phyloP scores from a whole-genome alignment of 2,113 vertebrate genomes.

The Synchiropus splendidus region DNA sequence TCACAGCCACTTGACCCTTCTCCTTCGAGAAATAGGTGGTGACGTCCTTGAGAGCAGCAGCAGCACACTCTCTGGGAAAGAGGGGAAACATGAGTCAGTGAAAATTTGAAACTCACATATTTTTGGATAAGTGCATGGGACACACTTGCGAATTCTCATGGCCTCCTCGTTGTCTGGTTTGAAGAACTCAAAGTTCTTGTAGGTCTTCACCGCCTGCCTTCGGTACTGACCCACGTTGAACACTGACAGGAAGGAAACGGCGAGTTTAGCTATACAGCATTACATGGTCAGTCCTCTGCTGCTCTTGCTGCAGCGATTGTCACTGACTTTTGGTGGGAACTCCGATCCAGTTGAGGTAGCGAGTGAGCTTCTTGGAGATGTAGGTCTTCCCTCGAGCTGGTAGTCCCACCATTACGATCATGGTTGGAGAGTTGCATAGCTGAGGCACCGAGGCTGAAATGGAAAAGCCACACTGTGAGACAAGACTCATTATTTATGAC shows the following conservation, averaged over 20 bases:
- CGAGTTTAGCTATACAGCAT: too few relatives aligned
- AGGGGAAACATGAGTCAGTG: background rate
- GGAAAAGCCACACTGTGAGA: slow-evolving; percentile 4
- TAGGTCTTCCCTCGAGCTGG: slow-evolving; percentile 87
- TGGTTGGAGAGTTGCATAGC: slow-evolving; percentile 83
- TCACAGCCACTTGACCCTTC: slow-evolving; percentile 82
- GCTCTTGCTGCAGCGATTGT: too few relatives aligned
- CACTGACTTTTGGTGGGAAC: slow-evolving; percentile 77
- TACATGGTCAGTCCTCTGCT: too few relatives aligned
- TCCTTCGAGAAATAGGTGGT: slow-evolving; percentile 68
- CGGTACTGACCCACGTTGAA: slow-evolving; percentile 89
- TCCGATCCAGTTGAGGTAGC: slow-evolving; percentile 90
- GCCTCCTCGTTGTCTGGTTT: slow-evolving; percentile 79
- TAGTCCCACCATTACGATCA: slow-evolving; percentile 86
- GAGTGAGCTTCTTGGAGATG: slow-evolving; percentile 84
- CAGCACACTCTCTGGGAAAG: slow-evolving; percentile 73
- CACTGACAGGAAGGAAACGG: slow-evolving; percentile 50
- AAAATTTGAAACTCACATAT: background rate
- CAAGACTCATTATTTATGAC: too few relatives aligned
- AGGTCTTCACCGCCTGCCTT: slow-evolving; percentile 77
- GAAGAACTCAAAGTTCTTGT: slow-evolving; percentile 86
- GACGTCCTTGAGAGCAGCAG: slow-evolving; percentile 77
- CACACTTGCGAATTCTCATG: slow-evolving; percentile 79
- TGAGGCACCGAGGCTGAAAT: slow-evolving; percentile 76
- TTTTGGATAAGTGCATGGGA: background rate